Evolutionary conservation across 2,888 invertebrate genomes (phyloP).

Genomic region (Euproctis similis): DNA sequence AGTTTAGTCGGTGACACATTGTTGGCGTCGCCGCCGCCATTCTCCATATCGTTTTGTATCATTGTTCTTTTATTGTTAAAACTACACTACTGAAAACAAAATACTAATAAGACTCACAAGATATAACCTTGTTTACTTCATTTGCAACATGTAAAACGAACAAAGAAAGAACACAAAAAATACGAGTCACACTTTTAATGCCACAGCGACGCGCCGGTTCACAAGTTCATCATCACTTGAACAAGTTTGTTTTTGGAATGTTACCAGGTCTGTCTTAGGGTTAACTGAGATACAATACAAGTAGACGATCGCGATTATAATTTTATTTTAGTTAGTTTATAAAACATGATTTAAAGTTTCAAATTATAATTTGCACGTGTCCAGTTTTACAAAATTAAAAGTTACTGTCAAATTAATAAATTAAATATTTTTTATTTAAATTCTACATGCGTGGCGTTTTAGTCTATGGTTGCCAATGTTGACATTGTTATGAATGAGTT

Average conservation of each 20-base stretch:
- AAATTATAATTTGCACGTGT: slow-evolving; percentile 34
- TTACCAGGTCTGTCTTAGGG: slow-evolving; percentile 65
- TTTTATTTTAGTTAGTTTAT: slow-evolving; percentile 22
- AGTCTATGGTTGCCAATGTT: no score
- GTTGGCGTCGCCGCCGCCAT: slow-evolving; percentile 74
- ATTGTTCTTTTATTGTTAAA: slow-evolving; percentile 53
- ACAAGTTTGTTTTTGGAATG: slow-evolving; percentile 67
- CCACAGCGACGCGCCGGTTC: slow-evolving; percentile 72
- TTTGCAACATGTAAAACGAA: slow-evolving; percentile 61
- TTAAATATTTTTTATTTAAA: no score
- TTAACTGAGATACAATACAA: slow-evolving; percentile 23
- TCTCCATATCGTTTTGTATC: slow-evolving; percentile 71
- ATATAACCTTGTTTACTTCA: slow-evolving; percentile 55
- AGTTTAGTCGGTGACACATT: slow-evolving; percentile 76
- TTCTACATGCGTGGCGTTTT: slow-evolving; percentile 55
- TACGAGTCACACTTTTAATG: slow-evolving; percentile 60
- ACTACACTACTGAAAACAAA: slow-evolving; percentile 70
- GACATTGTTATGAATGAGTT: no score
- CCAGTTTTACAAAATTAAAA: slow-evolving; percentile 29
- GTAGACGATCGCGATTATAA: slow-evolving; percentile 21
- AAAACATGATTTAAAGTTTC: slow-evolving; percentile 6
- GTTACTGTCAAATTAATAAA: slow-evolving; percentile 42
- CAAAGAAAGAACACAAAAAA: slow-evolving; percentile 69
- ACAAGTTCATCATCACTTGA: slow-evolving; percentile 67
- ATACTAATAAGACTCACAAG: slow-evolving; percentile 63